Evolutionary conservation across 2,888 invertebrate genomes (phyloP).

Genomic region (Ferdinandea cuprea): DNA sequence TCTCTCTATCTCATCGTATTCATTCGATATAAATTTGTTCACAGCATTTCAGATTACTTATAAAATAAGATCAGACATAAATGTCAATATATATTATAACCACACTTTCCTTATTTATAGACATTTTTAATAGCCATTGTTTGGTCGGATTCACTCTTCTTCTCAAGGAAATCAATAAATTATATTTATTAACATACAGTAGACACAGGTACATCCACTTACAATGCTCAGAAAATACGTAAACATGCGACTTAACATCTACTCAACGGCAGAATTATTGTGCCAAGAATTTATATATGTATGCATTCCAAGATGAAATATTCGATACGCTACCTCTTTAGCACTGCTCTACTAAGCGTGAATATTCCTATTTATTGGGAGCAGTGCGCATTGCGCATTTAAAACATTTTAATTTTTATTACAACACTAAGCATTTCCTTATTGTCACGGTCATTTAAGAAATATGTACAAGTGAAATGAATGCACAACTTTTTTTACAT

Average conservation of each 20-base stretch:
- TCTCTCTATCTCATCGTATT: too few relatives aligned
- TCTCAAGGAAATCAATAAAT: too few relatives aligned
- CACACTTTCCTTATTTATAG: too few relatives aligned
- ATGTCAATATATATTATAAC: too few relatives aligned
- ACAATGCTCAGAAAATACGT: background rate
- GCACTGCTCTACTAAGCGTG: background rate
- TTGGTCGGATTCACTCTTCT: too few relatives aligned
- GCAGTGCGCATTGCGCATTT: background rate
- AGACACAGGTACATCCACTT: background rate
- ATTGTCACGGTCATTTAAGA: background rate
- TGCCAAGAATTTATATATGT: conserved; percentile 9
- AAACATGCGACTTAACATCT: conserved; percentile 1
- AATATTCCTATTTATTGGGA: background rate
- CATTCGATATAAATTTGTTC: too few relatives aligned
- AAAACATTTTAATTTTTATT: background rate
- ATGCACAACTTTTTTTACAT: background rate
- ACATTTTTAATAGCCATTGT: too few relatives aligned
- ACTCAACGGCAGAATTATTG: conserved; percentile 3
- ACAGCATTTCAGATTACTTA: too few relatives aligned
- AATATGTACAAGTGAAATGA: background rate
- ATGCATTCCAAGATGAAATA: background rate
- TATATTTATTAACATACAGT: background rate
- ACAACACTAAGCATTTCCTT: background rate
- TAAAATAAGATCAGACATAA: too few relatives aligned
- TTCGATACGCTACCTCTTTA: background rate